Percentiles rank a stretch among this genome's conserved stretches.
These are phyloP conservation scores for Sebastes baramenuke DNA, from an alignment of 2,797 vertebrate species.

Conservation along the genomic window DNA sequence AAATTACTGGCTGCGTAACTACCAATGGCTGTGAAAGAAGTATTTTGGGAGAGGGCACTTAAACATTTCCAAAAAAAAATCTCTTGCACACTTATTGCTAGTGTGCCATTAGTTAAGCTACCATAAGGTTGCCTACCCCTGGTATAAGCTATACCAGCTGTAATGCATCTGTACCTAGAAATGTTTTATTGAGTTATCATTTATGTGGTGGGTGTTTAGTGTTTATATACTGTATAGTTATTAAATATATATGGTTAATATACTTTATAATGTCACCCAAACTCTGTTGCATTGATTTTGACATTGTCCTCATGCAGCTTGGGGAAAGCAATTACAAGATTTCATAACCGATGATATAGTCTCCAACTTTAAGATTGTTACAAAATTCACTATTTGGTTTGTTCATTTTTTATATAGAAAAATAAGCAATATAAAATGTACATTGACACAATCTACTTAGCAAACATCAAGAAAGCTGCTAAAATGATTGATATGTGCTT, in stretches of 20 bases:
- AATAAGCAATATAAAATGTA: not conserved
- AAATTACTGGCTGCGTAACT: not conserved
- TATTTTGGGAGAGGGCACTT: not conserved
- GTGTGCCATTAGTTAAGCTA: not conserved
- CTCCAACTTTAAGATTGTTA: not conserved
- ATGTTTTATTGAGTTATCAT: not conserved
- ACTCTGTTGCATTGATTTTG: not conserved
- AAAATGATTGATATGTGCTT: not conserved
- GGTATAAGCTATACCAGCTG: not conserved
- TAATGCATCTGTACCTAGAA: not conserved
- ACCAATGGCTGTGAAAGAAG: not conserved
- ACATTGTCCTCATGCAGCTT: not conserved
- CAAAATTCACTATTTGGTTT: not conserved
- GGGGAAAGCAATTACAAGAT: not conserved
- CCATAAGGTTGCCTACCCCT: not conserved
- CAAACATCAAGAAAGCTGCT: not conserved
- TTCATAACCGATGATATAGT: no score
- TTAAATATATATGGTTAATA: not conserved
- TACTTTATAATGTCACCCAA: not conserved
- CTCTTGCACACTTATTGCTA: not conserved
- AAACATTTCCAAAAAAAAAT: not conserved
- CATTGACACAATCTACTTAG: no score
- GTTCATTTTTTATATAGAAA: not conserved
- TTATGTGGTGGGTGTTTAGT: not conserved
- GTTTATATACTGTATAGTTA: not conserved